Base-by-base conservation (phyloP, 2,797 vertebrate genomes). In the Tiaroga cobitis region DNA sequence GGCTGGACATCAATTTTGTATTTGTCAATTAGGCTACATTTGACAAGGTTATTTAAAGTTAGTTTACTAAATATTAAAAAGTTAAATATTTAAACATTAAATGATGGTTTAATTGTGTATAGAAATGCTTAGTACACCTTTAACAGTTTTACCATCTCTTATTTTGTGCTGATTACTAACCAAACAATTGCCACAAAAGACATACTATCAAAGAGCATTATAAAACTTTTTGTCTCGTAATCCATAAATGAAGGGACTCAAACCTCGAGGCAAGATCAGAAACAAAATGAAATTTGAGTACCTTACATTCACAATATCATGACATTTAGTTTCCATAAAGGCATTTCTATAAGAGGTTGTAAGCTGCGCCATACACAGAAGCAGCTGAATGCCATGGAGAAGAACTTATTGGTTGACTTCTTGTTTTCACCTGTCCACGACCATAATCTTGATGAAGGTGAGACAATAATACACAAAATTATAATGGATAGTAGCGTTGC, bases 191-290 rank as follows among this genome's bases (percentile, higher is more conserved):
- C 85, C 74, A 74, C 82, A 88, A 51, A 85, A 21, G 15, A 69
- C 82, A n/a, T n/a, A n/a, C n/a, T n/a, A n/a, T n/a, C n/a, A n/a
- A n/a, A n/a, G n/a, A n/a, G n/a, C n/a, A n/a, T n/a, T n/a, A n/a
- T 51, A 87, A 89, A 94, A 93, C 2, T 29, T 89, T 8, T 93
- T 83, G 85, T 94, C 93, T 34, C 93, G 89, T 6, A 94, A 81
- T 39, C 93, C 93, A 87, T 94, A 94, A 82, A 94, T 89, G n/a
- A 95, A 89, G 56, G 93, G 92, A 87, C 92, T 93, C 54, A 94
- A 73, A 87, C 92, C 92, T 67, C 89, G 88, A 6, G 93, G 91
- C 8, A 70, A 73, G 49, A 94, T 89, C n/a, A n/a, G n/a, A n/a
- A n/a, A n/a, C n/a, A n/a, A n/a, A n/a, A n/a, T n/a, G n/a, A 78